These are phyloP conservation scores for Trichopria drosophilae DNA, from an alignment of 2,888 invertebrate species.

Conservation along the genomic window DNA sequence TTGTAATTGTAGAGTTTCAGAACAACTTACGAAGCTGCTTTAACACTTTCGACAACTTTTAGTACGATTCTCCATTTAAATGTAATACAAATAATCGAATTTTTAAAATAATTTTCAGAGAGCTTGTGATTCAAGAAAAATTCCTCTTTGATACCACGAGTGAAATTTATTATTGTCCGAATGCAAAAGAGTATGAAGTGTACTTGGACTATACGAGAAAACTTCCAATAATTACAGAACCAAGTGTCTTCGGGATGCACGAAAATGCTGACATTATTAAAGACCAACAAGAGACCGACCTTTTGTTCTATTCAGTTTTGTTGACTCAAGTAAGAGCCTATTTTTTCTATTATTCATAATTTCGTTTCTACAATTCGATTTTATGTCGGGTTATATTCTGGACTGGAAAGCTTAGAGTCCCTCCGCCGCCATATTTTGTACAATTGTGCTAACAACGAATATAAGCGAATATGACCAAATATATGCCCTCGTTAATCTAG, in stretches of 20 bases:
- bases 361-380: too few relatives aligned
- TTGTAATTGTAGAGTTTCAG: too few relatives aligned
- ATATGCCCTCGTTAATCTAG: too few relatives aligned
- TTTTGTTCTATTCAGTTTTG: slow-evolving; percentile 73
- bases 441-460: too few relatives aligned
- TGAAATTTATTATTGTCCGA: slow-evolving; percentile 72
- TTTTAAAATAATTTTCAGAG: slow-evolving; percentile 33
- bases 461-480: too few relatives aligned
- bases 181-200: slow-evolving; percentile 71
- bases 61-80: too few relatives aligned
- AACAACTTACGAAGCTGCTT: too few relatives aligned
- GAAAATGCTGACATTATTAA: slow-evolving; percentile 91
- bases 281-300: slow-evolving; percentile 83
- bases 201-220: slow-evolving; percentile 69
- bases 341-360: slow-evolving; percentile 8
- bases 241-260: slow-evolving; percentile 89
- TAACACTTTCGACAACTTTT: too few relatives aligned
- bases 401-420: too few relatives aligned
- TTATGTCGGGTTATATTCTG: too few relatives aligned
- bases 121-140: slow-evolving; percentile 38
- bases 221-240: slow-evolving; percentile 77
- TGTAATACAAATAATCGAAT: neutral
- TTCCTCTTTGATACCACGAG: slow-evolving; percentile 49
- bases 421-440: too few relatives aligned
- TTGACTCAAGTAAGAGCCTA: slow-evolving; percentile 70